These are phyloP conservation scores for Eunapius fragilis DNA, from an alignment of 37 sponge, comb jelly and placozoan species.

Conservation along the genomic window DNA sequence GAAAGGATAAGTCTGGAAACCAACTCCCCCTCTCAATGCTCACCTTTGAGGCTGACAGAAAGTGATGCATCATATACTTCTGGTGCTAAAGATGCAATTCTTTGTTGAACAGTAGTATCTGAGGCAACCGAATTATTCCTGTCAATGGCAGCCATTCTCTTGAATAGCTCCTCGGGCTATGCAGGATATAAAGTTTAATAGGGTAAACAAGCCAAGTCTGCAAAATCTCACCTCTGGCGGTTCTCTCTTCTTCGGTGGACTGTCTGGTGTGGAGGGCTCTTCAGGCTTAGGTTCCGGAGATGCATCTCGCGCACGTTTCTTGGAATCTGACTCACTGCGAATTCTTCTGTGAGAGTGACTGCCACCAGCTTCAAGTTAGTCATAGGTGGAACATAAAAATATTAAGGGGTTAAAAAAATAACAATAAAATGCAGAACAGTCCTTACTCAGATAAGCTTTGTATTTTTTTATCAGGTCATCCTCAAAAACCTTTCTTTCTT, in stretches of 20 bases:
- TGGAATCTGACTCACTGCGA: constrained; percentile 58
- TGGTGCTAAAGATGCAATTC: constrained; percentile 59
- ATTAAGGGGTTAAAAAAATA: too few relatives aligned
- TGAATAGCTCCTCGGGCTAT: constrained; percentile 65
- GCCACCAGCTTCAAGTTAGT: constrained; percentile 11
- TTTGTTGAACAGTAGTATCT: constrained; percentile 35
- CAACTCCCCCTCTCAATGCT: background rate
- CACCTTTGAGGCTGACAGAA: constrained; percentile 52
- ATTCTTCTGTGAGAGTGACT: constrained; percentile 21
- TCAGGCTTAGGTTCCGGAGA: constrained; percentile 3
- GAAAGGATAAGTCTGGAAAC: too few relatives aligned
- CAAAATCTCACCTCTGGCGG: constrained; percentile 45
- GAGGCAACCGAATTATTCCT: constrained; percentile 34
- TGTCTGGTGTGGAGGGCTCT: background rate
- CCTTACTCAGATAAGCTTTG: constrained; percentile 56
- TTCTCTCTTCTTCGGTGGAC: constrained; percentile 50
- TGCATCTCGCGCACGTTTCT: constrained; percentile 1
- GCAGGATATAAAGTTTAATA: background rate
- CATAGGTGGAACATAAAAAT: background rate
- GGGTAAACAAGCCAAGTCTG: too few relatives aligned
- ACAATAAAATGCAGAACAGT: too few relatives aligned
- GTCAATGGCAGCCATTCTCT: constrained; percentile 52
- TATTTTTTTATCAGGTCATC: constrained; percentile 29
- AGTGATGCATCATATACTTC: constrained; percentile 45
- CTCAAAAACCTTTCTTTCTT: constrained; percentile 85